Evolutionary conservation across 2,113 vertebrate genomes (phyloP), one percentile per base, ranked within the genome.

Genomic region (Neodontobutis hainanensis): DNA sequence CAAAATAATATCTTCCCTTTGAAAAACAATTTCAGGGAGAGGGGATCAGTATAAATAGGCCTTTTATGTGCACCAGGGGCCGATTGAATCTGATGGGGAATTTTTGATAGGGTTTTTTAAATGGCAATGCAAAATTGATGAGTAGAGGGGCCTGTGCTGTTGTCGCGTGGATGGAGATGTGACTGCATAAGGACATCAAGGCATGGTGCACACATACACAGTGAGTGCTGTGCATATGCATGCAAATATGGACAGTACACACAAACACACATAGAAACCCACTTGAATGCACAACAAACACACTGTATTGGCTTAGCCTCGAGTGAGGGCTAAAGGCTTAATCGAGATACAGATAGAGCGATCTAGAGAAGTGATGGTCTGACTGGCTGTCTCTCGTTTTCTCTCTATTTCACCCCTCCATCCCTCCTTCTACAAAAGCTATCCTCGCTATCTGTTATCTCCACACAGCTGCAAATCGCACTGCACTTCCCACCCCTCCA

Each of bases 71-170:
- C 84, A 85, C 85, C 84, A 84, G 77, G 88, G 90, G 88, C 90
- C 82, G 72, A 82, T 86, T 85, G 85, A 88, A 89, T 87, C 83
- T 88, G 87, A 91, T 90, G 89, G 86, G 84, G 85, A 88, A 88
- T 80, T 89, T 86, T 85, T 83, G 84, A 91, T 87, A 88, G 89
- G 88, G 79, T 90, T 90, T 91, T 91, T 89, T 87, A 90, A 93
- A 92, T 85, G 87, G 87, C 85, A 81, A 91, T 92, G 90, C 85
- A 92, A 93, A 90, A 92, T 92, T 92, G 90, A 92, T 92, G 91
- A 92, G 83, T 85, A 74, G 70, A 85, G 90, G 84, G 88, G 78
- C 76, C 78, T 61, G 76, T 74, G 83, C 79, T 89, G 85, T 90
- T 90, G 90, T 91, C 83, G 82, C 64, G 75, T 78, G 80, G 85